Evolutionary conservation across 1,140 invertebrate species (phyloP).

Genomic region (Drosophila pruinosa): DNA sequence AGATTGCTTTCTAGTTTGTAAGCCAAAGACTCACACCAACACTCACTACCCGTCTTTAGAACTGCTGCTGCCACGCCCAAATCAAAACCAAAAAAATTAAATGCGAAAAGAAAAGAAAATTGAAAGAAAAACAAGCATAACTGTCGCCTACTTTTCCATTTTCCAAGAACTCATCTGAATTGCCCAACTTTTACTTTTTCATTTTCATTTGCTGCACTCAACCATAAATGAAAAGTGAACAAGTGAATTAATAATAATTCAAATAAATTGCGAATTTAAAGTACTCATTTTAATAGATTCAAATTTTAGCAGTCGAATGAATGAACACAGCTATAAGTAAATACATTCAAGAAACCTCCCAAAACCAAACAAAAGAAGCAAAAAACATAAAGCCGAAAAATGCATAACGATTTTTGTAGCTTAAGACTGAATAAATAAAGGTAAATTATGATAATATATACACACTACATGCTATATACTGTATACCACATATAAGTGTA

Average conservation of each 20-base stretch:
- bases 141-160: slow-evolving; percentile 38
- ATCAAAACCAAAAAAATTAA: slow-evolving; percentile 11
- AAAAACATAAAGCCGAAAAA: slow-evolving; percentile 64
- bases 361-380: slow-evolving; percentile 33
- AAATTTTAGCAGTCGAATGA: slow-evolving; percentile 51
- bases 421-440: slow-evolving; percentile 81
- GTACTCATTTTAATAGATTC: slow-evolving; percentile 73
- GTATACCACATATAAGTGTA: slow-evolving; percentile 6
- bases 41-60: slow-evolving; percentile 13
- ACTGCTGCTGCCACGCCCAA: slow-evolving; percentile 33
- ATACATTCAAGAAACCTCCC: slow-evolving; percentile 26
- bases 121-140: not conserved
- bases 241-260: slow-evolving; percentile 40
- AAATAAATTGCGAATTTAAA: slow-evolving; percentile 73
- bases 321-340: not conserved
- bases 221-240: slow-evolving; percentile 6
- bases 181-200: slow-evolving; percentile 9
- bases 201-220: slow-evolving; percentile 51
- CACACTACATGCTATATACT: slow-evolving; percentile 36
- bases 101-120: too few species aligned
- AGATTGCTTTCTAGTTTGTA: slow-evolving; percentile 65
- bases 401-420: slow-evolving; percentile 80
- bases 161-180: not conserved
- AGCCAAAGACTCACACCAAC: slow-evolving; percentile 14
- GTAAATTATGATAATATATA: slow-evolving; percentile 76